Conservation (phyloP, 2,888 invertebrate species). For the Lathronympha strigana region DNA sequence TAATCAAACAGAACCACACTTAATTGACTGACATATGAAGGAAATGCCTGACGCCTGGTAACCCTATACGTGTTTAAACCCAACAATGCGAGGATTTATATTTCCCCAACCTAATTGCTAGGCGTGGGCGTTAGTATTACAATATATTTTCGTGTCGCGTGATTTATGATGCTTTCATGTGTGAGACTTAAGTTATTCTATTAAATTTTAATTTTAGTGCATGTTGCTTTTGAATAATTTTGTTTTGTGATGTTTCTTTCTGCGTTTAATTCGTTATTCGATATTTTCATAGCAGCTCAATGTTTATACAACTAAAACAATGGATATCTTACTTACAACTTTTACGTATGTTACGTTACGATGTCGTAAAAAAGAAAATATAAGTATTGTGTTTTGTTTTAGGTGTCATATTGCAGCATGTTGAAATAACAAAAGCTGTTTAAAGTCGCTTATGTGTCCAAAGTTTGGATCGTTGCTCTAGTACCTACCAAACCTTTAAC, state of each 20-base stretch:
- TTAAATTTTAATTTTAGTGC: conserved; percentile 11
- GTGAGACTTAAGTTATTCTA: conserved; percentile 25
- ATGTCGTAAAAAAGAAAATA: too few relatives aligned
- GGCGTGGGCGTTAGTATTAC: conserved; percentile 21
- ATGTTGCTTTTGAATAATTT: not conserved
- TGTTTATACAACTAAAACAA: too few relatives aligned
- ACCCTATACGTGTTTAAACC: conserved; percentile 16
- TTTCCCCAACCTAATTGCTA: conserved; percentile 28
- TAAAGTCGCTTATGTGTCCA: too few relatives aligned
- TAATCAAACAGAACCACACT: not conserved
- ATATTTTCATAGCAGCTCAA: too few relatives aligned
- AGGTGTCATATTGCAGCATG: too few relatives aligned
- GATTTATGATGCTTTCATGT: conserved; percentile 32
- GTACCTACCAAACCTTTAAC: too few relatives aligned
- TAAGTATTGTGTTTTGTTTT: too few relatives aligned
- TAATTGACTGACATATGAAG: not conserved
- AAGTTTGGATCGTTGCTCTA: too few relatives aligned
- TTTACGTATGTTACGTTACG: too few relatives aligned
- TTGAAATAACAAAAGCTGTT: too few relatives aligned
- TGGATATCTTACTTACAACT: too few relatives aligned
- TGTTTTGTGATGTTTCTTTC: not conserved
- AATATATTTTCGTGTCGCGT: conserved; percentile 30
- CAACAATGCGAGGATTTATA: conserved; percentile 25
- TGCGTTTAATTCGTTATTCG: not conserved
- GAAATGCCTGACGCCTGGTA: not conserved